Percentiles rank a stretch among this genome's conserved stretches.
Conservation (phyloP, 2,113 vertebrate species). For the Pachyramphus minor region DNA sequence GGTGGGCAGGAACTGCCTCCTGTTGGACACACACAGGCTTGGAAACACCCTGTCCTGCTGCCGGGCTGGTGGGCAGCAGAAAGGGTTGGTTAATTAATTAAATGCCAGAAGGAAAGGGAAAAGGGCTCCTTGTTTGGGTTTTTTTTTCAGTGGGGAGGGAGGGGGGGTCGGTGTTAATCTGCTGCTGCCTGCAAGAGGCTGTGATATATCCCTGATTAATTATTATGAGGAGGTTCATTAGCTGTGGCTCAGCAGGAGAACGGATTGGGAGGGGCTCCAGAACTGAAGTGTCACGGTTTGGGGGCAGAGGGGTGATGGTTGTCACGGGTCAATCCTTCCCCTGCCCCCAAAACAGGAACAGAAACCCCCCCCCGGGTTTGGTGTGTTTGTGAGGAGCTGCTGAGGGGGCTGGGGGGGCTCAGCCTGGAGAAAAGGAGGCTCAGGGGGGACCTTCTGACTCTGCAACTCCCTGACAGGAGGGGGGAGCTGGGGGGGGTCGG, state of each 20-base stretch:
- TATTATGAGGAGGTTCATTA: not conserved
- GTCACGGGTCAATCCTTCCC: not conserved
- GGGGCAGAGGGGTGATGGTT: not conserved
- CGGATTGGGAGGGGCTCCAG: not conserved
- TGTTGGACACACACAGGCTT: not conserved
- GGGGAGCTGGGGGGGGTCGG: not conserved
- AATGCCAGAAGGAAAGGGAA: not conserved
- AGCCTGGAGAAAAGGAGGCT: not conserved
- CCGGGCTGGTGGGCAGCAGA: not conserved
- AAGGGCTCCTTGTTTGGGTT: not conserved
- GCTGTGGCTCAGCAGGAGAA: not conserved
- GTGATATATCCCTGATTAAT: not conserved
- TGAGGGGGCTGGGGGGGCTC: not conserved
- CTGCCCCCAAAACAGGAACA: fast-evolving
- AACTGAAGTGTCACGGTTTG: fast-evolving
- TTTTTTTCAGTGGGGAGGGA: not conserved
- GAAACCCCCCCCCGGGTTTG: fast-evolving
- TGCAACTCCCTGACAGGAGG: not conserved
- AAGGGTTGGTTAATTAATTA: not conserved
- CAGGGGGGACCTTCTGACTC: not conserved
- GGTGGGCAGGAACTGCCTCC: not conserved
- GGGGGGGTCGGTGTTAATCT: not conserved
- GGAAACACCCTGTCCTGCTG: fast-evolving
- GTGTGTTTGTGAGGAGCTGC: not conserved
- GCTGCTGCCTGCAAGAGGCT: not conserved